Percentiles rank a stretch among this genome's conserved stretches.
Conservation (phyloP, 2,113 vertebrate genomes). For the Sander vitreus region DNA sequence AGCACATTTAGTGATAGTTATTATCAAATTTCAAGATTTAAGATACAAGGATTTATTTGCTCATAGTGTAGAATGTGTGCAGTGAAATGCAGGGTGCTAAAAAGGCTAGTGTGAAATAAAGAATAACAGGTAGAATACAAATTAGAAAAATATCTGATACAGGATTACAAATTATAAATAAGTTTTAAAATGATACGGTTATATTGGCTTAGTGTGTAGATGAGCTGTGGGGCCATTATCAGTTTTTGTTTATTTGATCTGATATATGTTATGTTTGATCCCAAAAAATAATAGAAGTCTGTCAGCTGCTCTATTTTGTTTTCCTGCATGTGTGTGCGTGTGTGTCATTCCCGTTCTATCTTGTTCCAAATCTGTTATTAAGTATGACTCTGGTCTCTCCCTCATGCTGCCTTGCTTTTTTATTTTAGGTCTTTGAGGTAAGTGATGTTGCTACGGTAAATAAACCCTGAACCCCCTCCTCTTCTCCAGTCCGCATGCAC, state of each 20-base stretch:
- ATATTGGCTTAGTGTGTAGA: not conserved
- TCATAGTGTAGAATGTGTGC: not conserved
- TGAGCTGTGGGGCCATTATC: not conserved
- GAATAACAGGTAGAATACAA: not conserved
- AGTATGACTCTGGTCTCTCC: constrained; percentile 85
- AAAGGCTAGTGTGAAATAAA: not conserved
- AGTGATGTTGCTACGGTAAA: constrained; percentile 79
- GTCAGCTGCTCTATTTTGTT: constrained; percentile 18
- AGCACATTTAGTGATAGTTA: not conserved
- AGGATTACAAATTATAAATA: not conserved
- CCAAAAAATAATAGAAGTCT: not conserved
- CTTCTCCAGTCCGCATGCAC: constrained; percentile 33
- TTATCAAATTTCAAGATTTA: not conserved
- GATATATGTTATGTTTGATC: not conserved
- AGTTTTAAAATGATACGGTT: no score
- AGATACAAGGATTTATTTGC: not conserved
- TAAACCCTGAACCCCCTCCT: constrained; percentile 8
- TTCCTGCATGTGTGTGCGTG: constrained; percentile 34
- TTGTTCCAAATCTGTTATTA: constrained; percentile 61
- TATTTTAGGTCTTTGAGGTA: constrained; percentile 98
- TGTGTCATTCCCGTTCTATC: constrained; percentile 16
- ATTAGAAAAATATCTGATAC: no score
- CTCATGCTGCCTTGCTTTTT: constrained; percentile 90
- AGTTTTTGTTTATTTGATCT: not conserved
- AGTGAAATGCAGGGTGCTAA: not conserved